Conservation (phyloP, 2,797 vertebrate species). For the Oryzias dopingdopingensis region DNA sequence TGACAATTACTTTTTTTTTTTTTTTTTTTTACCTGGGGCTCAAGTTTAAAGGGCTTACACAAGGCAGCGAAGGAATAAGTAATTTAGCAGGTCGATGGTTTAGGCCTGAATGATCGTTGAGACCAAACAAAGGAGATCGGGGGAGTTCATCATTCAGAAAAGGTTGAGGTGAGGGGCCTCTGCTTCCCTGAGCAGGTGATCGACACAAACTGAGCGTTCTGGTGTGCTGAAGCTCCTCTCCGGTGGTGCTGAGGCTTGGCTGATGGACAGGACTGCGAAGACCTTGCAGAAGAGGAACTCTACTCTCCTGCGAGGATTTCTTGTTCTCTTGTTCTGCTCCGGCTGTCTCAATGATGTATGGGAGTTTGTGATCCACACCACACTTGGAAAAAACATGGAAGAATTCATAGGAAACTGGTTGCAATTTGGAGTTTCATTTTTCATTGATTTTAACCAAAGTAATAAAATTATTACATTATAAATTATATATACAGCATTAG, state of each 20-base stretch:
- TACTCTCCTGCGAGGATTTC: constrained; percentile 55
- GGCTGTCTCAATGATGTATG: constrained; percentile 80
- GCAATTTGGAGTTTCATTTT: background rate
- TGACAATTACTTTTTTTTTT: background rate
- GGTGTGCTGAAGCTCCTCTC: constrained; percentile 83
- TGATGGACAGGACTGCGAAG: constrained; percentile 73
- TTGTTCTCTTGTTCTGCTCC: constrained; percentile 50
- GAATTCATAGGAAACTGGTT: background rate
- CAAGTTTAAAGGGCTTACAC: constrained; percentile 83
- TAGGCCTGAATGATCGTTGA: constrained; percentile 24
- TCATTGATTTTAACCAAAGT: background rate
- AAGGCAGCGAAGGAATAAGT: constrained; percentile 83
- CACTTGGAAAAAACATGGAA: constrained; percentile 56
- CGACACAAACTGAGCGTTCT: constrained; percentile 75
- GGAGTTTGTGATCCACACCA: constrained; percentile 76
- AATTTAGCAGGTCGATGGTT: constrained; percentile 80
- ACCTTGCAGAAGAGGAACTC: constrained; percentile 78
- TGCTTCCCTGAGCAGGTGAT: constrained; percentile 75
- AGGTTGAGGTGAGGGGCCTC: constrained; percentile 70
- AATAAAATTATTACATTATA: no score
- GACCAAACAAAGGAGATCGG: constrained; percentile 19
- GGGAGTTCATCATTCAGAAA: constrained; percentile 50
- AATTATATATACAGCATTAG: no score
- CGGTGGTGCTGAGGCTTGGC: constrained; percentile 80
- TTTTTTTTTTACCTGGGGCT: constrained; percentile 83